A percentile compares a stretch with the other conserved stretches of the same genome.
Conservation (phyloP, 2,113 vertebrate genomes). For the Channa maculata region DNA sequence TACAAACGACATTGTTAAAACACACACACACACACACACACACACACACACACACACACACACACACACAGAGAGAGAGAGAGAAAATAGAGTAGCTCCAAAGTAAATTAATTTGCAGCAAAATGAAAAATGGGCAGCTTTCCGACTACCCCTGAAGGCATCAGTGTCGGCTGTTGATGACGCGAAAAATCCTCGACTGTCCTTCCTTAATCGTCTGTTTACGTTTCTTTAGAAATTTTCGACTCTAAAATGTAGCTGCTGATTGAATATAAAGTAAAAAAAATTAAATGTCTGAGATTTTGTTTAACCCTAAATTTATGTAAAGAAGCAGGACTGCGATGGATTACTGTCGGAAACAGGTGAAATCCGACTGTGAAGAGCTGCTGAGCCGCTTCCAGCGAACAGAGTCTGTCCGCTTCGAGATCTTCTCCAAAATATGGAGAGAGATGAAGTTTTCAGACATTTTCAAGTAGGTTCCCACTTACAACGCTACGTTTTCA, state of each 20-base stretch:
- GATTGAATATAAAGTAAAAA: background rate
- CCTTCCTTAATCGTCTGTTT: slow-evolving; percentile 9
- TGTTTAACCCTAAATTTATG: background rate
- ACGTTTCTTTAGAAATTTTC: background rate
- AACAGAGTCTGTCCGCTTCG: slow-evolving; percentile 89
- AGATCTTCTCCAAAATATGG: slow-evolving; percentile 89
- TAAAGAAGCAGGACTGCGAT: background rate
- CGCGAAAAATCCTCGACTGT: slow-evolving; percentile 16
- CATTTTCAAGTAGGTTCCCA: slow-evolving; percentile 86
- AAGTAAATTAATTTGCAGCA: too few species aligned
- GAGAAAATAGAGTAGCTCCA: background rate
- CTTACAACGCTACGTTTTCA: too few species aligned
- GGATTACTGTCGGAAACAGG: slow-evolving; percentile 54
- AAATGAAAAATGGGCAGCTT: too few species aligned
- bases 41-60: rapidly evolving
- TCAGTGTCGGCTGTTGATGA: slow-evolving; percentile 39
- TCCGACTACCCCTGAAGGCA: background rate
- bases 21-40: rapidly evolving
- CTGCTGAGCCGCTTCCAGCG: slow-evolving; percentile 88
- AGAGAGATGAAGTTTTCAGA: slow-evolving; percentile 87
- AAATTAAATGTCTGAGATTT: background rate
- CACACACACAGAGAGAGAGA: too few species aligned
- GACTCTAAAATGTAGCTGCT: background rate
- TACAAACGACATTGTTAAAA: too few species aligned
- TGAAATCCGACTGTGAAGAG: slow-evolving; percentile 86